Evolutionary conservation across 1,140 invertebrate genomes (phyloP), one percentile per base, ranked within the genome.

Genomic region (Trichoplusia ni): DNA sequence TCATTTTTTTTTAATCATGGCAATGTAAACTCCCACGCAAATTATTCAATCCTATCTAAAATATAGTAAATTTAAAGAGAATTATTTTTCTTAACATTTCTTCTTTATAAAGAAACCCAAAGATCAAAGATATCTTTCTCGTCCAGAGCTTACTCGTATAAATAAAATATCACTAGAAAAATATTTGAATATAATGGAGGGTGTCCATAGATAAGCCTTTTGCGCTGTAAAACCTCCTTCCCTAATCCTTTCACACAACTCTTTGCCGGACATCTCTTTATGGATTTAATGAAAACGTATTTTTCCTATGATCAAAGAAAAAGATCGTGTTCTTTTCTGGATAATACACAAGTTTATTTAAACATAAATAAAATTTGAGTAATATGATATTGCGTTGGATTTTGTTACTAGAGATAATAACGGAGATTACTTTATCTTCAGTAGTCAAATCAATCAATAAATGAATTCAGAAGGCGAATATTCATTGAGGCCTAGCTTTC

Each of bases 121-220:
- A 77, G 72, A 83, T 87, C 77, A 85, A 85, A 87, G 81, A 75
- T 69, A 79, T 63, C 47, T 38, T 62, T 73, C 66, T 58, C 56
- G 29, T 42, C 14, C 21, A 25, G 67, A 66, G 49, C 64, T 69
- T 69, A 71, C 71, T 77, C 69, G 71, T 83, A 72, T 70, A 81
- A 86, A 86, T 85, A 84, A 85, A 89, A 86, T 87, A 86, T 83
- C 68, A 81, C 77, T 81, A 81, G 75, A 89, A 88, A 88, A 82
- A 84, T 86, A 77, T 80, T 84, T 78, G 77, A 84, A 79, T 78
- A 84, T 82, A 86, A 86, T 77, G 75, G 79, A 65, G 66, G 69
- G 69, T 69, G 63, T 73, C 67, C 64, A 61, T 27, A 77, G 86
- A 89, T 89, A 89, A 89, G 78, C 75, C 67, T 66, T 65, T 49